Percentiles rank a stretch among this genome's conserved stretches.
phyloP scores from a whole-genome alignment of 2,113 vertebrate genomes.

The Rhinogobius similis region DNA sequence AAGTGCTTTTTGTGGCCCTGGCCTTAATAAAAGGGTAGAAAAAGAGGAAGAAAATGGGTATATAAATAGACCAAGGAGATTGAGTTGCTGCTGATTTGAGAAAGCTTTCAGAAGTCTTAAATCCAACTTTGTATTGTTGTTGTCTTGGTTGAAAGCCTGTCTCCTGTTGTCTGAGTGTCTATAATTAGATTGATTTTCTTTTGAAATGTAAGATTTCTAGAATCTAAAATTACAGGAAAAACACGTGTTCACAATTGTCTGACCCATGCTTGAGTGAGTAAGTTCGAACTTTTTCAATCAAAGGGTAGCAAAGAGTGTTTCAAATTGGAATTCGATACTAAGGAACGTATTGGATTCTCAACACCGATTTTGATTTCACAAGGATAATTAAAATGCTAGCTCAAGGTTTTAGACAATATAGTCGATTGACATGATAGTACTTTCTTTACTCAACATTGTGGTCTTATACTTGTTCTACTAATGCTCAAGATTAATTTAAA shows the following conservation, averaged over 20 bases:
- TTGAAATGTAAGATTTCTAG: constrained; percentile 33
- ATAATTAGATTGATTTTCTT: constrained; percentile 17
- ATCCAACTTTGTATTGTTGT: background rate
- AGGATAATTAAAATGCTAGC: too few species aligned
- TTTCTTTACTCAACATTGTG: too few species aligned
- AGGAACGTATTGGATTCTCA: too few species aligned
- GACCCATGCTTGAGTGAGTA: background rate
- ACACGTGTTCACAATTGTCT: constrained; percentile 18
- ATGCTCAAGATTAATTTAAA: too few species aligned
- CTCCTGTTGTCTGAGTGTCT: constrained; percentile 8
- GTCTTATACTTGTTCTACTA: too few species aligned
- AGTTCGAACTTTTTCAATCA: background rate
- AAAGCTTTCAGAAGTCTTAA: constrained; percentile 11
- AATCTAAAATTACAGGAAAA: constrained; percentile 22
- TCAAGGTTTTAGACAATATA: too few species aligned
- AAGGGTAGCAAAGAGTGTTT: background rate
- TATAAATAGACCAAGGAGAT: constrained; percentile 31
- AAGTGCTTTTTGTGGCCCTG: constrained; percentile 4
- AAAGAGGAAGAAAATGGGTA: constrained; percentile 28
- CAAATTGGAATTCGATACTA: too few species aligned
- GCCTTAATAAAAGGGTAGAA: constrained; percentile 12
- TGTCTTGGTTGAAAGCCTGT: background rate
- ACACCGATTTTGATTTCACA: too few species aligned
- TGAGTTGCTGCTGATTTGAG: background rate
- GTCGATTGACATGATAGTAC: too few species aligned